A percentile compares a stretch with the other conserved stretches of the same genome.
These are phyloP conservation scores for Raphicerus campestris DNA, from an alignment of 2,113 vertebrate species.

Conservation along the genomic window DNA sequence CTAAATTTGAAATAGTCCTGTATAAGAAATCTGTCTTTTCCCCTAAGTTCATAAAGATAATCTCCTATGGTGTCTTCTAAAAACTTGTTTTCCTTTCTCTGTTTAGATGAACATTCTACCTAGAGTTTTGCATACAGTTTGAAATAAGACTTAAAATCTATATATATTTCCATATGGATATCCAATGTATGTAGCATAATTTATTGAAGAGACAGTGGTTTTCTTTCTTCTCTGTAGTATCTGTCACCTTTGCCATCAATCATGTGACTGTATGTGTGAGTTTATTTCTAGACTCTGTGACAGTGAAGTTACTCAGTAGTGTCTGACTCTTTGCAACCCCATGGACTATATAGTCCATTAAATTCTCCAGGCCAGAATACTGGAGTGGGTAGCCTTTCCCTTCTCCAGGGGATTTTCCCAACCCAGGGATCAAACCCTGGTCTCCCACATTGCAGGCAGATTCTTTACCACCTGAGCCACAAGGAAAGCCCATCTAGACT, in stretches of 20 bases:
- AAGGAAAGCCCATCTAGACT: not conserved
- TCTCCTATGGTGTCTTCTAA: not conserved
- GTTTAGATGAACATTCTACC: not conserved
- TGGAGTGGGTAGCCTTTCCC: not conserved
- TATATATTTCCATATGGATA: not conserved
- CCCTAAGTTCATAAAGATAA: not conserved
- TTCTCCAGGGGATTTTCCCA: not conserved
- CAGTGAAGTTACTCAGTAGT: not conserved
- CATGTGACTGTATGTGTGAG: too few species aligned
- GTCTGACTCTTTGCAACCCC: not conserved
- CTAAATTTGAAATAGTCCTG: not conserved
- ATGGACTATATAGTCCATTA: not conserved
- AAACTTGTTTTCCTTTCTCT: not conserved
- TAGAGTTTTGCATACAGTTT: not conserved
- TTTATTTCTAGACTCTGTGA: not conserved
- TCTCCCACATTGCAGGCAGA: not conserved
- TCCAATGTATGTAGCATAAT: not conserved
- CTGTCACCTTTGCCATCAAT: not conserved
- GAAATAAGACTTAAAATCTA: not conserved
- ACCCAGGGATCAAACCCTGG: not conserved
- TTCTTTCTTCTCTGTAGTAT: not conserved
- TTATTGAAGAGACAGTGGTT: not conserved
- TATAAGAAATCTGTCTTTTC: not conserved
- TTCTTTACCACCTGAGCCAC: not conserved
- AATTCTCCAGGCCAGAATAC: not conserved